phyloP scores from a whole-genome alignment of 1,140 invertebrate genomes.

The Cherax quadricarinatus region DNA sequence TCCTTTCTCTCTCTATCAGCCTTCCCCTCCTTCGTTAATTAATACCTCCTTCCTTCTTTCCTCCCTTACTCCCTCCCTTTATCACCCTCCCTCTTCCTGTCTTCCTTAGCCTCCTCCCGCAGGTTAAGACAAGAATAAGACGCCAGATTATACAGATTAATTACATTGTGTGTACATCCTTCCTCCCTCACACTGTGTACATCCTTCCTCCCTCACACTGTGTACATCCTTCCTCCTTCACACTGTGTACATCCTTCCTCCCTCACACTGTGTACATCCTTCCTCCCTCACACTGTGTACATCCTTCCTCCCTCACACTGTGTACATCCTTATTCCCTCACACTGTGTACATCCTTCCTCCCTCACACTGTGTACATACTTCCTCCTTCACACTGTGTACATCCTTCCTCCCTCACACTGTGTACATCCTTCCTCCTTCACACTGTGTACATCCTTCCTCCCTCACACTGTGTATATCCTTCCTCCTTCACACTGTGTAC shows the following conservation, averaged over 20 bases:
- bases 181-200: not conserved
- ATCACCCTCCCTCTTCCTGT: not conserved
- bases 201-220: not conserved
- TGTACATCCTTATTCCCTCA: not conserved
- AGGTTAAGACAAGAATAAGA: slow-evolving; percentile 5
- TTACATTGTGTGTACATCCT: slow-evolving; percentile 1
- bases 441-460: too few species aligned
- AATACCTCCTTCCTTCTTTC: not conserved
- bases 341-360: too few species aligned
- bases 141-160: slow-evolving; percentile 5
- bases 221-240: not conserved
- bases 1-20: not conserved
- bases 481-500: too few species aligned
- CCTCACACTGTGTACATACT: too few species aligned
- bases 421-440: too few species aligned
- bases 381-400: too few species aligned
- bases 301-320: too few species aligned
- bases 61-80: not conserved
- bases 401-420: too few species aligned
- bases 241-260: too few species aligned
- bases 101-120: not conserved
- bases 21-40: not conserved
- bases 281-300: too few species aligned
- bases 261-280: too few species aligned
- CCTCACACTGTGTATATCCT: too few species aligned